Evolutionary conservation across 2,888 invertebrate genomes (phyloP).

Genomic region (Heliconius ismenius): DNA sequence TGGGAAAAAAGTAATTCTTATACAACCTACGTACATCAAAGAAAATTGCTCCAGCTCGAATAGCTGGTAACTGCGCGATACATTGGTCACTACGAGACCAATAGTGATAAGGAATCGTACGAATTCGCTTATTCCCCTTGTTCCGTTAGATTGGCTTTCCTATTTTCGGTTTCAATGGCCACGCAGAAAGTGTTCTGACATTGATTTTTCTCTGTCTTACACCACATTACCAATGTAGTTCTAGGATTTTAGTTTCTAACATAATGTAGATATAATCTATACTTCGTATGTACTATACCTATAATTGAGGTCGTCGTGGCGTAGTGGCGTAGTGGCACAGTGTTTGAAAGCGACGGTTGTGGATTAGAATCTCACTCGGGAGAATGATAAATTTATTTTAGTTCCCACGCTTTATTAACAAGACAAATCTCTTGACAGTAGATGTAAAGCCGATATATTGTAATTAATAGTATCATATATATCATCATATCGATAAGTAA

Average conservation of each 20-base stretch:
- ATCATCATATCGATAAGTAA: no score
- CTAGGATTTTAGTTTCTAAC: not conserved
- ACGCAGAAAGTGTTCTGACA: constrained; percentile 11
- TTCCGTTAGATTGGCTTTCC: constrained; percentile 35
- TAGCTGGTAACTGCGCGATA: constrained; percentile 33
- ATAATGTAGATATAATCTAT: not conserved
- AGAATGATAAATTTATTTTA: no score
- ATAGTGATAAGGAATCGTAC: constrained; percentile 33
- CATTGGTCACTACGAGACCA: constrained; percentile 35
- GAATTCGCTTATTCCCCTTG: constrained; percentile 35
- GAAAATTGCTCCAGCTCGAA: constrained; percentile 26
- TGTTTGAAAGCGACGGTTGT: not conserved
- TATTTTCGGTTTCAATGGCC: constrained; percentile 29
- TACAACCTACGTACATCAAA: constrained; percentile 16
- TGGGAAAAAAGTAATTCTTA: not conserved
- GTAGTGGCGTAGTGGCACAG: no score
- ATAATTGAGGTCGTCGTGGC: not conserved
- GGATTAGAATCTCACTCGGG: not conserved
- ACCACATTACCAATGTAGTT: constrained; percentile 4
- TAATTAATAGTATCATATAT: no score
- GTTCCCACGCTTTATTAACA: no score
- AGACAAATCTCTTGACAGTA: no score
- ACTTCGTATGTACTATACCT: not conserved
- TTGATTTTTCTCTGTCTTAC: constrained; percentile 22
- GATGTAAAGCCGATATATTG: no score